A percentile compares a stretch with the other conserved stretches of the same genome.
phyloP scores from a whole-genome alignment of 2,113 vertebrate genomes.

The Ahaetulla prasina region DNA sequence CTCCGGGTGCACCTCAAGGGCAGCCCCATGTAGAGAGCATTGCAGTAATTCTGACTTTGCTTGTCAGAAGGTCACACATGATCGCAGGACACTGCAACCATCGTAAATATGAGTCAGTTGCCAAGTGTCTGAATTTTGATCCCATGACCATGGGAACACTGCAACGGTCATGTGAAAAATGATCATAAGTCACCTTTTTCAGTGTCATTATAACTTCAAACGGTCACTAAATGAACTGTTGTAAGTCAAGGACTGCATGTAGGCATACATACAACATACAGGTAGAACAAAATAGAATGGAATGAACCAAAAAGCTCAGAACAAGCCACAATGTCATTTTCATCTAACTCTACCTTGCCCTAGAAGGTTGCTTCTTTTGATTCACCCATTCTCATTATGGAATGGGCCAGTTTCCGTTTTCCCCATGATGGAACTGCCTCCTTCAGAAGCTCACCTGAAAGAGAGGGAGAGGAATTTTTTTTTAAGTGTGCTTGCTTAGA shows the following conservation, averaged over 20 bases:
- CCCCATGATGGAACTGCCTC: not conserved
- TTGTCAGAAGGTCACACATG: not conserved
- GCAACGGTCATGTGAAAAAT: not conserved
- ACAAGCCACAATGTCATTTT: not conserved
- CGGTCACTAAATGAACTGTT: not conserved
- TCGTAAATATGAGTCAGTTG: not conserved
- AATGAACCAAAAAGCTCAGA: not conserved
- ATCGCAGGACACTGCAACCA: not conserved
- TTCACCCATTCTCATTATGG: not conserved
- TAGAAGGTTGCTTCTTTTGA: not conserved
- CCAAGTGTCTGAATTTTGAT: not conserved
- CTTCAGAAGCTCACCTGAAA: not conserved
- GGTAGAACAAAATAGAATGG: not conserved
- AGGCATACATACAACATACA: not conserved
- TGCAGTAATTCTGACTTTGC: no score
- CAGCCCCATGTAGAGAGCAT: no score
- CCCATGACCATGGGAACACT: not conserved
- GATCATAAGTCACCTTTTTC: not conserved
- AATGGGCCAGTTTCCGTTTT: not conserved
- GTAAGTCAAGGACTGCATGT: not conserved
- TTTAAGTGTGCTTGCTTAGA: not conserved
- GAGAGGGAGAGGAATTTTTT: not conserved
- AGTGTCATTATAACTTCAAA: not conserved
- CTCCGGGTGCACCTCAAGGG: no score
- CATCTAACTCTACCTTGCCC: not conserved